Conservation (phyloP, 2,888 invertebrate species). For the Malacosoma neustria region DNA sequence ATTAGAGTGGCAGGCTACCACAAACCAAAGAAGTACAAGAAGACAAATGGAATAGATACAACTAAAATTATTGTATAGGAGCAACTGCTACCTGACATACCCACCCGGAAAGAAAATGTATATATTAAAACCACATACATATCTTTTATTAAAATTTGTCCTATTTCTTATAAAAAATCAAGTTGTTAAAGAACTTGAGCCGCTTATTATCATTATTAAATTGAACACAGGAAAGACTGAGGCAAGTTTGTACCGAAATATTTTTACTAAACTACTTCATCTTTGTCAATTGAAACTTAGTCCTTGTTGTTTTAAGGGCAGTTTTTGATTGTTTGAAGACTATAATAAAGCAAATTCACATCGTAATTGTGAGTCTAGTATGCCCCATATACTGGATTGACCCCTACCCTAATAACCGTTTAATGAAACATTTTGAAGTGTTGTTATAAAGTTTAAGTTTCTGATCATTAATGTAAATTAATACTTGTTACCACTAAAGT, state of each 20-base stretch:
- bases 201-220: constrained; percentile 72
- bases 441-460: background rate
- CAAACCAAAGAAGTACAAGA: too few relatives aligned
- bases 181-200: constrained; percentile 63
- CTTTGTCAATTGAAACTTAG: constrained; percentile 26
- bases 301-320: constrained; percentile 15
- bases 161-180: too few relatives aligned
- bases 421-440: background rate
- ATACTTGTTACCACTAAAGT: too few relatives aligned
- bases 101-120: too few relatives aligned
- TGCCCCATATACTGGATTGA: background rate
- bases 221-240: constrained; percentile 57
- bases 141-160: too few relatives aligned
- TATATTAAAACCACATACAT: too few relatives aligned
- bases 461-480: background rate
- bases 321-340: background rate
- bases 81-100: too few relatives aligned
- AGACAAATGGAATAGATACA: too few relatives aligned
- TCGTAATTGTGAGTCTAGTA: background rate
- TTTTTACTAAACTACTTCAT: constrained; percentile 45
- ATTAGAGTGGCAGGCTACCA: too few relatives aligned
- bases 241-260: constrained; percentile 67
- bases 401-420: background rate
- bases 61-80: too few relatives aligned
- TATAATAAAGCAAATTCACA: constrained; percentile 7